Percentiles rank a stretch among this genome's conserved stretches.
phyloP scores from a whole-genome alignment of 2,888 invertebrate species.

The Ernsta delagoae region DNA sequence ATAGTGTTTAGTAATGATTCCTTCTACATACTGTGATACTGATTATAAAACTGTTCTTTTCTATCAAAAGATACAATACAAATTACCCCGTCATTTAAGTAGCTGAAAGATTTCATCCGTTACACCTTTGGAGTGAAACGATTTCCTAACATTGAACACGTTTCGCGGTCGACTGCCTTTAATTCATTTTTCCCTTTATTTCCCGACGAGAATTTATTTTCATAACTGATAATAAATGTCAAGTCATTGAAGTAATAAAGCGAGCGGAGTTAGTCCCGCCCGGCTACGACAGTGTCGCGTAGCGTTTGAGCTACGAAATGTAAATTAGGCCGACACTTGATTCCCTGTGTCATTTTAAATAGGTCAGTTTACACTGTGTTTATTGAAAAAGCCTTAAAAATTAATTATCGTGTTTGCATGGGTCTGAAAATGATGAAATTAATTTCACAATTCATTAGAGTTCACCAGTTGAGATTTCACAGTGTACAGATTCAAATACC shows the following conservation, averaged over 20 bases:
- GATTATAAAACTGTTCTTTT: no score
- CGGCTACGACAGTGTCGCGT: slow-evolving; percentile 47
- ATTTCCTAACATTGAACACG: slow-evolving; percentile 53
- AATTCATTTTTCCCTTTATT: slow-evolving; percentile 69
- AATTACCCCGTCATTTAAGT: no score
- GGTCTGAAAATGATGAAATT: slow-evolving; percentile 22
- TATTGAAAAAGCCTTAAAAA: no score
- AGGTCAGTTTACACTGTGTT: slow-evolving; percentile 16
- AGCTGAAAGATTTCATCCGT: neutral
- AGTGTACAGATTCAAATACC: no score
- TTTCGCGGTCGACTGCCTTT: slow-evolving; percentile 60
- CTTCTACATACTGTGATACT: no score
- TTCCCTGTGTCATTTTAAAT: slow-evolving; percentile 22
- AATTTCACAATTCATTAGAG: no score
- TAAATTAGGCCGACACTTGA: slow-evolving; percentile 23
- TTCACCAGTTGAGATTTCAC: no score
- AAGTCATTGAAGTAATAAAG: slow-evolving; percentile 77
- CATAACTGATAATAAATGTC: slow-evolving; percentile 79
- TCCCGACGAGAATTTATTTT: slow-evolving; percentile 71
- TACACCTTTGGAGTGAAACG: slow-evolving; percentile 9
- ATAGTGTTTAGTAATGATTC: no score
- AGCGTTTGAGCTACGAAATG: slow-evolving; percentile 40
- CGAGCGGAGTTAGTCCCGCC: slow-evolving; percentile 56
- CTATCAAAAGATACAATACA: no score
- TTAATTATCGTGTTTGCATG: neutral